phyloP scores from a whole-genome alignment of 1,140 invertebrate species.

The Cotesia chilonis region DNA sequence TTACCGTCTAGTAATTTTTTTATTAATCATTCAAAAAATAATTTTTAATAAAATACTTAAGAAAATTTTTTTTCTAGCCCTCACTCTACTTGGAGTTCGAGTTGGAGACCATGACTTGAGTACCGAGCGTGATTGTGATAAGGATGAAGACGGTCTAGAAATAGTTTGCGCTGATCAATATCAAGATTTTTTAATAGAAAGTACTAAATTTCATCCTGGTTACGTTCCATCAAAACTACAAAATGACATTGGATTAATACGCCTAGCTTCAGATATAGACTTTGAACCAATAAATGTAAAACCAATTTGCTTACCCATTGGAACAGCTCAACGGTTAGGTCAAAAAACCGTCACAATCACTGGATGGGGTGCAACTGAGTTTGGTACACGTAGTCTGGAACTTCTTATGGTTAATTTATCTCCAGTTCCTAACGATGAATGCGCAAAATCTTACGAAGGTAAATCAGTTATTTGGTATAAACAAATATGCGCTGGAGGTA shows the following conservation, averaged over 20 bases:
- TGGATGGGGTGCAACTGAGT: conserved; percentile 71
- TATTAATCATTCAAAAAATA: conserved; percentile 19
- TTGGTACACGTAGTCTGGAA: conserved; percentile 56
- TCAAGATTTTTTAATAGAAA: conserved; percentile 70
- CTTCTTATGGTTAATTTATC: conserved; percentile 67
- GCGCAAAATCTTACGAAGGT: conserved; percentile 59
- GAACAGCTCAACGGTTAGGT: conserved; percentile 43
- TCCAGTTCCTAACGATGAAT: conserved; percentile 59
- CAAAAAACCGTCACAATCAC: conserved; percentile 61
- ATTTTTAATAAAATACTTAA: not conserved
- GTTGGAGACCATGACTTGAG: conserved; percentile 72
- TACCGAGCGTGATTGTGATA: conserved; percentile 70
- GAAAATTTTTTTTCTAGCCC: conserved; percentile 49
- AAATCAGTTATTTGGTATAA: conserved; percentile 55
- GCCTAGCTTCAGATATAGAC: conserved; percentile 64
- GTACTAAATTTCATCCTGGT: conserved; percentile 66
- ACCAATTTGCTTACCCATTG: conserved; percentile 70
- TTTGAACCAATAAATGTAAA: conserved; percentile 64
- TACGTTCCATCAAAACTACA: conserved; percentile 62
- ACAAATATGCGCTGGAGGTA: conserved; percentile 72
- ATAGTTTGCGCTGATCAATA: conserved; percentile 67
- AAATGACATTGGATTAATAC: conserved; percentile 73
- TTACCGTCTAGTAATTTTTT: conserved; percentile 44
- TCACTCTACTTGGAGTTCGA: conserved; percentile 60
- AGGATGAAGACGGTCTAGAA: conserved; percentile 51